phyloP scores from a whole-genome alignment of 2,888 invertebrate genomes.

The Brachyopa scutellaris region DNA sequence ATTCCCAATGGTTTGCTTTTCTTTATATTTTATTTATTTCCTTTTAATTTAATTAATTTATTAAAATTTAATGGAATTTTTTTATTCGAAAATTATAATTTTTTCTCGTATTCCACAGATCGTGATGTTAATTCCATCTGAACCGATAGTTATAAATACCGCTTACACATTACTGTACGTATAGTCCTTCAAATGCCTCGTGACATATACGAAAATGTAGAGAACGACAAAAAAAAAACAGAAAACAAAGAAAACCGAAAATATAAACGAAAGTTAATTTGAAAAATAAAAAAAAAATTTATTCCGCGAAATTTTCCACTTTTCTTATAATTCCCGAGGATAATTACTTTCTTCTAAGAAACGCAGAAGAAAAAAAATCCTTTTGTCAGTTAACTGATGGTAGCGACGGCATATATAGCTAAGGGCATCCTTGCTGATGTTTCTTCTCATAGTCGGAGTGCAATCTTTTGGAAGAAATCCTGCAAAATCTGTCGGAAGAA shows the following conservation, averaged over 20 bases:
- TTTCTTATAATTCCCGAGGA: constrained; percentile 8
- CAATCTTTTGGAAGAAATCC: constrained; percentile 37
- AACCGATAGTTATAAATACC: neutral
- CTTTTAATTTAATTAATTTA: neutral
- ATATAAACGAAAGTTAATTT: constrained; percentile 40
- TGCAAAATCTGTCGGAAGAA: constrained; percentile 9
- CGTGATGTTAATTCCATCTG: no score
- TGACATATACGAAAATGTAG: no score
- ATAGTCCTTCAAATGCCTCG: no score
- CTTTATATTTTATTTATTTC: neutral
- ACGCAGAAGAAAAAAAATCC: constrained; percentile 23
- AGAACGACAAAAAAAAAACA: no score
- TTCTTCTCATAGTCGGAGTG: constrained; percentile 51
- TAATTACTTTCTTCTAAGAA: constrained; percentile 37
- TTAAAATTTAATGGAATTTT: neutral
- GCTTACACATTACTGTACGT: no score
- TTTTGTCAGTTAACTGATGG: constrained; percentile 49
- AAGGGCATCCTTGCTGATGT: constrained; percentile 35
- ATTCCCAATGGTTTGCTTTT: neutral
- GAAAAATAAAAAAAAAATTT: constrained; percentile 52
- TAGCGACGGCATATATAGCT: constrained; percentile 33
- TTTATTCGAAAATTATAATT: neutral
- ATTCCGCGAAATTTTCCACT: constrained; percentile 23
- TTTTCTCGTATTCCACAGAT: no score
- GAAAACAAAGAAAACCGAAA: constrained; percentile 1